phyloP scores from a whole-genome alignment of 2,113 vertebrate species.

The Centropus unirufus region DNA sequence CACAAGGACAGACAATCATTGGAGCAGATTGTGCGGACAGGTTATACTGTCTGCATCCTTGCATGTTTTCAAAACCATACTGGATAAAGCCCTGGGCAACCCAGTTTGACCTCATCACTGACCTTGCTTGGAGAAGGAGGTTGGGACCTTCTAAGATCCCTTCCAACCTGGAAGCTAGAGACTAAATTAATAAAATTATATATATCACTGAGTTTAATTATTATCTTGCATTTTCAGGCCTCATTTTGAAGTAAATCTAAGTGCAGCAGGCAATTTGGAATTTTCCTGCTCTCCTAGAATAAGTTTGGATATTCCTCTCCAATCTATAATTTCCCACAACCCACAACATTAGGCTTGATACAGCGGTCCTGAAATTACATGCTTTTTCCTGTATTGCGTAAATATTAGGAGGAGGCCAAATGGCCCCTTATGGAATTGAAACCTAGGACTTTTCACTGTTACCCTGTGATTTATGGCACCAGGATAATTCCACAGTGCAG shows the following conservation, averaged over 20 bases:
- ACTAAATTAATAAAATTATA: background rate
- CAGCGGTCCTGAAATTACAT: background rate
- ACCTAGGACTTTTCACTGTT: background rate
- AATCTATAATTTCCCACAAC: background rate
- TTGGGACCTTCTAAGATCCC: background rate
- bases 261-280: background rate
- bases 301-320: background rate
- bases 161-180: background rate
- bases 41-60: background rate
- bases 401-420: background rate
- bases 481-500: background rate
- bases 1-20: background rate
- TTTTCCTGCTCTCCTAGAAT: background rate
- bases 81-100: background rate
- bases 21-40: background rate
- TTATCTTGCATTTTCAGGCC: background rate
- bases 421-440: background rate
- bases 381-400: background rate
- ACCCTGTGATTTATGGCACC: background rate
- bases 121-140: background rate
- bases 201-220: background rate
- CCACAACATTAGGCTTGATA: background rate
- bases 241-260: background rate
- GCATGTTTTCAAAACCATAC: background rate
- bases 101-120: background rate